phyloP scores from a whole-genome alignment of 2,113 vertebrate genomes.

The Apteryx mantelli region DNA sequence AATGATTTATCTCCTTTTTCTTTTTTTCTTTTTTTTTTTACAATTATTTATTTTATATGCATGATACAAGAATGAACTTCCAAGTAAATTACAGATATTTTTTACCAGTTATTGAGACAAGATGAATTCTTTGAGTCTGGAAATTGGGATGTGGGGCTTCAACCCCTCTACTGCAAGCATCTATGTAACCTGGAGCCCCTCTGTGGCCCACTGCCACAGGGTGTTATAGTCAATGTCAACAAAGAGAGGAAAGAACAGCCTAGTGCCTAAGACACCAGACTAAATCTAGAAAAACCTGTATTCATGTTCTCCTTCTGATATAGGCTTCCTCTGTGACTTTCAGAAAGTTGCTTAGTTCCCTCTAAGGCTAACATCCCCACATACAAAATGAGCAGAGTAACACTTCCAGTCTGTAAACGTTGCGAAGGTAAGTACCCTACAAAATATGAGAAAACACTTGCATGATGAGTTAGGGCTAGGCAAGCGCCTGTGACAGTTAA shows the following conservation, averaged over 20 bases:
- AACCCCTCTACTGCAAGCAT: neutral
- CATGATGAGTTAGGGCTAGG: neutral
- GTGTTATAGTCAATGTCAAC: neutral
- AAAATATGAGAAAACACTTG: neutral
- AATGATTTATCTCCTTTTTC: neutral
- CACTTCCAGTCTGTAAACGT: neutral
- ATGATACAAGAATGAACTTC: neutral
- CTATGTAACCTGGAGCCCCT: neutral
- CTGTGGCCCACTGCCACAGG: neutral
- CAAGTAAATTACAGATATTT: neutral
- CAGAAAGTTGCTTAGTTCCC: fast-evolving
- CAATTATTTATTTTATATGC: neutral
- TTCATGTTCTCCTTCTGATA: neutral
- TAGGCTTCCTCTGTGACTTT: neutral
- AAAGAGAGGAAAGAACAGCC: neutral
- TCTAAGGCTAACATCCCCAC: neutral
- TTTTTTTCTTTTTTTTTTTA: neutral
- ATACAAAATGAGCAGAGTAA: neutral
- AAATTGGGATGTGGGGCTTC: neutral
- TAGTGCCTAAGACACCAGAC: neutral
- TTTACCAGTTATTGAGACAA: neutral
- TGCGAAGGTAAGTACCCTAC: neutral
- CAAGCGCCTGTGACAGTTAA: neutral
- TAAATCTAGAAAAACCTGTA: neutral
- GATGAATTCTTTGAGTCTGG: neutral